Conservation (phyloP, 2,113 vertebrate species). For the Hyla sarda region DNA sequence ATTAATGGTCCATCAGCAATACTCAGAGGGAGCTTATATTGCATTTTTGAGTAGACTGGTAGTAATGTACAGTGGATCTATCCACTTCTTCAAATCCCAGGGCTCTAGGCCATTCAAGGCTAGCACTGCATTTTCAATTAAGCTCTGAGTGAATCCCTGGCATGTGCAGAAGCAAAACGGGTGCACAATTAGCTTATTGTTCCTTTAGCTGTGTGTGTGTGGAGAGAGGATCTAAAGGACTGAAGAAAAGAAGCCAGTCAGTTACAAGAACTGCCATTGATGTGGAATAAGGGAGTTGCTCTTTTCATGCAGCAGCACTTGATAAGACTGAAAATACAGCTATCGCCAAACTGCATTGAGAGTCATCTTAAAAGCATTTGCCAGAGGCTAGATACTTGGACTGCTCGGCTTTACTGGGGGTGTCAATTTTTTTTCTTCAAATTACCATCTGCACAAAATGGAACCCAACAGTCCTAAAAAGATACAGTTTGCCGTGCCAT, state of each 20-base stretch:
- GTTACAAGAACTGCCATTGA: constrained; percentile 67
- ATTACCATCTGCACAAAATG: constrained; percentile 74
- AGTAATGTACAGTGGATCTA: constrained; percentile 79
- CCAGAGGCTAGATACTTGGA: constrained; percentile 61
- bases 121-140: constrained; percentile 84
- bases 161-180: constrained; percentile 74
- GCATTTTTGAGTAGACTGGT: constrained; percentile 80
- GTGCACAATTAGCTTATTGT: constrained; percentile 80
- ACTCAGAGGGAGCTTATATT: constrained; percentile 82
- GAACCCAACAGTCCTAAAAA: constrained; percentile 96
- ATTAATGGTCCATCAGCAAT: constrained; percentile 83
- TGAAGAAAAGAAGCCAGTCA: constrained; percentile 61
- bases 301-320: constrained; percentile 63
- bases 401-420: constrained; percentile 56
- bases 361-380: constrained; percentile 66
- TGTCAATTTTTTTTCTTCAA: constrained; percentile 48
- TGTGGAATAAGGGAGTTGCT: constrained; percentile 70
- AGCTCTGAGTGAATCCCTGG: constrained; percentile 80
- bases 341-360: constrained; percentile 66
- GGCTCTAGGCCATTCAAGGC: constrained; percentile 75
- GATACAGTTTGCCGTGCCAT: constrained; percentile 92
- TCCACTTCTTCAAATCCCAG: constrained; percentile 80
- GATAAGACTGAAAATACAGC: constrained; percentile 72
- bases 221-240: constrained; percentile 73
- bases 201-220: constrained; percentile 74